Evolutionary conservation across 2,113 vertebrate species (phyloP), one percentile per base, ranked within the genome.

Genomic region (Perognathus longimembris): DNA sequence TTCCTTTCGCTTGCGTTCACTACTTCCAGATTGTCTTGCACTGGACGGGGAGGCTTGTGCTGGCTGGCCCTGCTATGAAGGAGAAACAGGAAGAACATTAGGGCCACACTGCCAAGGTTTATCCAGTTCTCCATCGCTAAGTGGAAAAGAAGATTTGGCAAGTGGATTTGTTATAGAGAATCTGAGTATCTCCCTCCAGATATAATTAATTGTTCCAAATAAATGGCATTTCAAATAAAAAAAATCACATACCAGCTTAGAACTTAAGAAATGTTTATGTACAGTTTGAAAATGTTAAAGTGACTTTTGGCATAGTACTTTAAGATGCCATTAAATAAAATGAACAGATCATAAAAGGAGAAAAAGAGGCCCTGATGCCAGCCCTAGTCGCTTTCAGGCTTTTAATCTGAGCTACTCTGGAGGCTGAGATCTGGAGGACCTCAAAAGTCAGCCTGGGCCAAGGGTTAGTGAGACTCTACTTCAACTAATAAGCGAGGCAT

Each of bases 1-100:
- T 93, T 98, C 98, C 90, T 99, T 99, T 85, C 98, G 96, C 97
- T 99, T 99, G 94, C 99, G 99, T 82, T 99, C 99, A 11, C 94
- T 98, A 34, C 97, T 97, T 26, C 97, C 98, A 81, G 98, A 97
- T 95, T 99, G 99, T 97, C 98, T 99, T 86, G 98, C 98, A 79
- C 96, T 97, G 69, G 98, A 95, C 5, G 98, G 98, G 97, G 99
- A 99, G 89, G 98, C 98, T 82, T 97, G 98, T 77, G 93, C 96
- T 93, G 97, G 97, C 96, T 98, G 97, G 66, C 73, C 94, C 90
- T 97, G 95, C 92, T 96, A 93, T 94, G 81, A 15, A 38, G 84
- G 69, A 90, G 78, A 89, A 86, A 96, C 42, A 94, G 12, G 71
- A 54, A 63, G 79, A 77, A 91, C 59, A 67, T 88, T 15, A 86